Evolutionary conservation across 2,113 vertebrate genomes (phyloP).

Genomic region (Leucoraja erinaceus): DNA sequence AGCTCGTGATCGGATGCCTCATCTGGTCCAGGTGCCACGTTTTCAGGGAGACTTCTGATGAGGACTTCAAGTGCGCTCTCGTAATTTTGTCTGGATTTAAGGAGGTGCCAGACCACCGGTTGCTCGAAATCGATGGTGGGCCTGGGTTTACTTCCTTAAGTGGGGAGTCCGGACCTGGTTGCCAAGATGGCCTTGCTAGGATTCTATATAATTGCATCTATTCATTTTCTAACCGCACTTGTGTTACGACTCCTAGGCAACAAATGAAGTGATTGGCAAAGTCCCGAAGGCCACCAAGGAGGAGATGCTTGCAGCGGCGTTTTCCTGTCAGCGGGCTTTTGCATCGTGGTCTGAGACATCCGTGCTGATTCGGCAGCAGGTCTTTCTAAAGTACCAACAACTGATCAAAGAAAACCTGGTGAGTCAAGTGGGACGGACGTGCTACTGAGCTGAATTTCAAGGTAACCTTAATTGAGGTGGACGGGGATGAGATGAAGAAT

Average conservation of each 20-base stretch:
- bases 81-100: no score
- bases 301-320: conserved; percentile 82
- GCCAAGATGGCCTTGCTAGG: no score
- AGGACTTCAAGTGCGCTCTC: no score
- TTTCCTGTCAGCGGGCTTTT: conserved; percentile 78
- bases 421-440: conserved; percentile 48
- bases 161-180: no score
- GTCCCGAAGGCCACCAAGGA: conserved; percentile 83
- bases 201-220: no score
- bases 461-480: not conserved
- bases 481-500: not conserved
- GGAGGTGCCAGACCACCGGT: no score
- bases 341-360: conserved; percentile 83
- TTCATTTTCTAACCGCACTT: not conserved
- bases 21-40: no score
- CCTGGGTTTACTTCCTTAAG: no score
- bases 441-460: not conserved
- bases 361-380: conserved; percentile 79
- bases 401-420: conserved; percentile 97
- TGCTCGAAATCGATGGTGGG: no score
- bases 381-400: conserved; percentile 89
- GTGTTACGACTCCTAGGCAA: conserved; percentile 64
- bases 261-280: conserved; percentile 76
- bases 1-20: no score
- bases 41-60: no score